phyloP scores from a whole-genome alignment of 2,888 invertebrate genomes.

The Orthonychiurus folsomi region DNA sequence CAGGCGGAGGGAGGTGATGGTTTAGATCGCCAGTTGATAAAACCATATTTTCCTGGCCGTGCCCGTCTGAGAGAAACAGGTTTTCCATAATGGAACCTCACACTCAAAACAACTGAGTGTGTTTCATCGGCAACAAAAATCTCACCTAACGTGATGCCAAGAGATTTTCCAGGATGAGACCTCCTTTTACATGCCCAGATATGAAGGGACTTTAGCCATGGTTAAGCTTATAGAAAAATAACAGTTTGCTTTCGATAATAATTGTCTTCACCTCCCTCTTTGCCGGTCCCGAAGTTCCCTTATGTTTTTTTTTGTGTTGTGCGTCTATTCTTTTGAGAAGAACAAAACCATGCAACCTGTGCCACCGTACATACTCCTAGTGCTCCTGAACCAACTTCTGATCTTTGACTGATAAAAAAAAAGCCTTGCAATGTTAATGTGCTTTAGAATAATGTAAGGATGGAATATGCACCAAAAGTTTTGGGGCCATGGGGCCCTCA shows the following conservation, averaged over 20 bases:
- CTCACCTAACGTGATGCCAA: slow-evolving; percentile 25
- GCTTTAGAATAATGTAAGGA: too few species aligned
- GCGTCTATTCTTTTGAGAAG: too few species aligned
- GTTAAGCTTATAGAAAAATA: slow-evolving; percentile 14
- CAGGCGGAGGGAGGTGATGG: slow-evolving; percentile 7
- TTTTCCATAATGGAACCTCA: slow-evolving; percentile 6
- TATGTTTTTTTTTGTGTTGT: neutral
- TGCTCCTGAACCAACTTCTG: neutral
- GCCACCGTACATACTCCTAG: neutral
- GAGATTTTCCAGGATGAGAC: slow-evolving; percentile 3
- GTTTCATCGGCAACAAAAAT: slow-evolving; percentile 20
- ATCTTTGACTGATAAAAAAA: too few species aligned
- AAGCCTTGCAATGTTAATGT: too few species aligned
- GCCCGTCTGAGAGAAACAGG: slow-evolving; percentile 10
- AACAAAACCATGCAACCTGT: neutral
- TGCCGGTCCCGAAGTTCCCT: neutral
- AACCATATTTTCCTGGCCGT: slow-evolving; percentile 13
- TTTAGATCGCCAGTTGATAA: neutral
- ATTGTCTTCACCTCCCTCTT: slow-evolving; percentile 15
- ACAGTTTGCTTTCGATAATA: slow-evolving; percentile 24
- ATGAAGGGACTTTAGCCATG: too few species aligned
- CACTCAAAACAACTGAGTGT: slow-evolving; percentile 6
- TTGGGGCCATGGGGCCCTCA: too few species aligned
- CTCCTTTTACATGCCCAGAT: neutral
- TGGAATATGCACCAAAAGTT: too few species aligned